Base-by-base conservation (phyloP, 2,888 invertebrate genomes). In the Empis livida region DNA sequence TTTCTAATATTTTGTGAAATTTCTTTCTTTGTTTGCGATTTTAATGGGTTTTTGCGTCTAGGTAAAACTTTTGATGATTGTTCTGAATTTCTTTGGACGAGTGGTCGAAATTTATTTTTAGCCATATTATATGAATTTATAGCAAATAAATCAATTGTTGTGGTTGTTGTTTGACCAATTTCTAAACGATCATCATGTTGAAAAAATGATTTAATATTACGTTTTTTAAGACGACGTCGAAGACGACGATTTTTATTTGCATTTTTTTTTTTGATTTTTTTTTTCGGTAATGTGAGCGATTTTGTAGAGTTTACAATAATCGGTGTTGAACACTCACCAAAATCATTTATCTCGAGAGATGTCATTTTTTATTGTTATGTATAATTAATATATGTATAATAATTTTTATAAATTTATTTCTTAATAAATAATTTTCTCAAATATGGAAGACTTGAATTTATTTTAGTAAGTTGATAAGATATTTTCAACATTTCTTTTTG, bases 51-150 rank as follows among this genome's bases (percentile, higher is more conserved):
- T 8, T 9, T 27, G 8, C 23, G 3, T 27, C 8, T 9, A 2
- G 23, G 2, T 9, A 27, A 27, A 27, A 27, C 2, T 4, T 27
- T 27, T 9, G 8, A 9, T 27, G 23, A 27, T 5, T 5, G 23
- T 27, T 27, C 8, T 27, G 23, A 8, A 27, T 27, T 27, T 27
- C 8, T 27, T 27, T 5, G 5, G 9, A 27, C 55, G 47, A 68
- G 47, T 30, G 67, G 67, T 50, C 62, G 64, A 41, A 67, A 68
- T 50, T 68, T 68, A 50, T 61, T 61, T 38, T 61, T 65, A 47
- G 61, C 61, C 14, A 58, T 62, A 11, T 61, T 61, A 53, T 65
- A 67, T 50, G 57, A 23, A 40, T 43, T 46, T 17, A 37, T 14
- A 6, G n/a, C 8, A 11, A 35, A 13, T 35, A 35, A 35, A 35